Base-by-base conservation (phyloP, 2,888 invertebrate genomes). In the Acleris holmiana region DNA sequence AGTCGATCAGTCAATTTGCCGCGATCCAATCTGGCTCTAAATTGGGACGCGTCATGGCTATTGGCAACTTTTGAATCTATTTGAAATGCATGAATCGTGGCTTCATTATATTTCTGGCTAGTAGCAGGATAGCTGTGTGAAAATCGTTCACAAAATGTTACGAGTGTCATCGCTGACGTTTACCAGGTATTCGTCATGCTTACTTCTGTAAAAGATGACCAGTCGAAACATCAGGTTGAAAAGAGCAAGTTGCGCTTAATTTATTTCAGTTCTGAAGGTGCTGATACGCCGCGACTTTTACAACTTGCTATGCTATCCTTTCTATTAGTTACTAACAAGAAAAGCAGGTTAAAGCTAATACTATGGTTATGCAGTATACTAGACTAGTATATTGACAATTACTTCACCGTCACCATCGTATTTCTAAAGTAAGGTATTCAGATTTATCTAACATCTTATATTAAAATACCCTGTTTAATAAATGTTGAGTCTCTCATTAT, bases 1-100 rank as follows among this genome's bases (percentile, higher is more conserved):
- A 73, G 74, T 74, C 75, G 76, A 77, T 77, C 75, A 72, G 72
- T 72, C 70, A 68, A 74, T 75, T 76, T 74, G 73, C 70, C 71
- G 64, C 61, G 66, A 70, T 44, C 66, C 57, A 61, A 57, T 54
- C 58, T 61, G 66, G 41, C n/a, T 55, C 66, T 66, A 66, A 66
- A 61, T 66, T 61, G 61, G 60, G 51, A 51, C 54, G 48, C 48
- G 46, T 64, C 59, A 64, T 54, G 59, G 35, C 59, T 29, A 41
- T 47, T 47, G 35, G 46, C 53, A 53, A 58, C 40, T 64, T 54
- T 64, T 63, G 51, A 63, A 58, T 63, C 23, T 63, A 51, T 46
- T 57, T 57, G 5, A 15, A 53, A 23, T 51, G 57, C 44, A 40
- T 57, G 47, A 53, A 40, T 53, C 53, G 7, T 40, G 19, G 40